A percentile compares a stretch with the other conserved stretches of the same genome.
Conservation (phyloP, 2,113 vertebrate genomes). For the Oenanthe oenanthe region DNA sequence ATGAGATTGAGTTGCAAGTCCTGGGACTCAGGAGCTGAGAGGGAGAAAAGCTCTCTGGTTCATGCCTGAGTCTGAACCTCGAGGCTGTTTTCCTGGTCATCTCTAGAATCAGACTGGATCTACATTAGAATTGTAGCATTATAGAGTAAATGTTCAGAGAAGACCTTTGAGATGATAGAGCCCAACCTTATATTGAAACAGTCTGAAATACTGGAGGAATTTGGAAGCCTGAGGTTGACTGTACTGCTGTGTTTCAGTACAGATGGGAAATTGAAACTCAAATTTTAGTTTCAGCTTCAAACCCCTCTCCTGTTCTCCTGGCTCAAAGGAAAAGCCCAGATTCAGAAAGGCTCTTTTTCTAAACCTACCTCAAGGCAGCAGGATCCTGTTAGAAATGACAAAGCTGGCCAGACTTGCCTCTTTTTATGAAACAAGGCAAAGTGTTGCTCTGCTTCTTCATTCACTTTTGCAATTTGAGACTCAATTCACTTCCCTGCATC, state of each 20-base stretch:
- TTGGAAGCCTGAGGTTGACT: neutral
- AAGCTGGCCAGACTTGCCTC: neutral
- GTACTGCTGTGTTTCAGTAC: neutral
- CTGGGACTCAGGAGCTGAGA: neutral
- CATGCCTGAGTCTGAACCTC: neutral
- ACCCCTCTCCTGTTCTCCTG: neutral
- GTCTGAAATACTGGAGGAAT: neutral
- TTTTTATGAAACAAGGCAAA: neutral
- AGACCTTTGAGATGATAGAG: neutral
- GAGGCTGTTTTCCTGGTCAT: neutral
- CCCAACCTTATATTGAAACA: neutral
- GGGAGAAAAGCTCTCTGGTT: neutral
- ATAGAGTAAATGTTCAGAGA: neutral
- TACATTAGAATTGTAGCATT: neutral
- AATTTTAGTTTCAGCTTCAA: neutral
- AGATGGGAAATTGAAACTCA: neutral
- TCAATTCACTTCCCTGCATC: neutral
- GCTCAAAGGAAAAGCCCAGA: neutral
- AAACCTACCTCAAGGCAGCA: neutral
- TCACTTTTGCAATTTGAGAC: neutral
- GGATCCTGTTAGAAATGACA: neutral
- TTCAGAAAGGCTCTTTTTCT: neutral
- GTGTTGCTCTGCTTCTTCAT: neutral
- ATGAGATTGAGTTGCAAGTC: accelerated
- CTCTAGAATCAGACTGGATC: neutral